Base-by-base conservation (phyloP, 2,113 vertebrate genomes). In the Camarhynchus parvulus region DNA sequence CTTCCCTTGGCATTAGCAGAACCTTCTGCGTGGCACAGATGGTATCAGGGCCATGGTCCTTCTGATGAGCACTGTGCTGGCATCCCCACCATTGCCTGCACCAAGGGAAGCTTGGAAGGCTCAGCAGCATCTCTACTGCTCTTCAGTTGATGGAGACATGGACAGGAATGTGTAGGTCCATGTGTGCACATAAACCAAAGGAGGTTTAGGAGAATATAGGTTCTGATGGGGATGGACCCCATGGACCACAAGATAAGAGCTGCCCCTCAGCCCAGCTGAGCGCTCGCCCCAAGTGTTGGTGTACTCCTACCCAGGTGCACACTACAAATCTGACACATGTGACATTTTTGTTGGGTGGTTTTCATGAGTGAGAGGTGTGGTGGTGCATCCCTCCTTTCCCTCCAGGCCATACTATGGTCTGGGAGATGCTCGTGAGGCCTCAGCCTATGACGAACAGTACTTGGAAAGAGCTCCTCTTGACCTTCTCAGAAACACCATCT, bases 401-500 rank as follows among this genome's bases (percentile, higher is more conserved):
- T 8, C 15, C 35, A 35, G 62, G 35, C 30, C 24, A 9, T 12
- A 13, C 42, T 42, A 4, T 30, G 30, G 24, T 30, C 20, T 35
- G 42, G 7, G 44, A 76, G 50, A 67, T 42, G 35, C 62, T 58
- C 0, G 0, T 67, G 52, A 35, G 44, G 20, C 42, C 31, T 42
- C 1, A 2, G 44, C 21, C 44, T 50, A 8, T 59, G 25, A 31
- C 0, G 0, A 76, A 10, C 7, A 20, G 21, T 6, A 6, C 27
- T 22, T 46, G 35, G 9, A 67, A 23, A 17, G 13, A 67, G 13
- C 72, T 85, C 25, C 31, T 42, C 52, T 42, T 58, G 31, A 31
- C 44, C 62, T 49, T n/a, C 14, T 42, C 52, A 42, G 52, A 31
- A 35, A 18, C 44, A 49, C 31, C 33, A 7, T 24, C 35, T n/a